Evolutionary conservation across 2,113 vertebrate genomes (phyloP), one percentile per base, ranked within the genome.

Genomic region (Shinisaurus crocodilurus): DNA sequence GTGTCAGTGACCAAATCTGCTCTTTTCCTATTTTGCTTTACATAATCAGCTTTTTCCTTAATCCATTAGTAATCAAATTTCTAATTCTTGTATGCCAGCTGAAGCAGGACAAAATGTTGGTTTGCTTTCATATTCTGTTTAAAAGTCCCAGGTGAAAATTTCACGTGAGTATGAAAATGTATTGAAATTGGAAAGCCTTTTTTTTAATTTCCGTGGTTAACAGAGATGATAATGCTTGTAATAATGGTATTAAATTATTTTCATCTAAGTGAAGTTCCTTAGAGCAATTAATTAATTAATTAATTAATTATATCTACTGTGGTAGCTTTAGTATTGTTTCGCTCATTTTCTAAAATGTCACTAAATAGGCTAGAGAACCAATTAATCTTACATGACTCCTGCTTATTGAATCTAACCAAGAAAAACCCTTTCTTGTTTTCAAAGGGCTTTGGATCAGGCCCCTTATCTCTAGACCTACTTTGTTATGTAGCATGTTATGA

Each of bases 81-180:
- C 34, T 91, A 93, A 92, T 77, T 95, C 54, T 85, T 88, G 43
- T 69, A 82, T 1, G 12, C 72, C 89, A 85, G 72, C 50, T 89
- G 72, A 93, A 43, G 65, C 92, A 94, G 91, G 1, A 88, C 90
- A 6, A 92, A 93, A 93, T 90, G 32, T 88, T 91, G 83, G 90
- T 92, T 93, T 94, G 93, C 94, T 92, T 96, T 95, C 91, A 85
- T 92, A 89, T 91, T 95, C 93, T 92, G 80, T 95, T 88, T 88
- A 91, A 95, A 92, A 8, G 0, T 72, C 65, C 89, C 77, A 86
- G 89, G 82, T 85, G 91, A 92, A 93, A 93, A 90, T 93, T 92
- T 93, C 90, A 94, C 93, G 72, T 86, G 79, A 88, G 88, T 95
- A 25, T 65, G 34, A 93, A 95, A 95, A 93, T 93, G 86, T 90